phyloP scores from a whole-genome alignment of 92 coral and sea anemone genomes.

The Metridium senile region DNA sequence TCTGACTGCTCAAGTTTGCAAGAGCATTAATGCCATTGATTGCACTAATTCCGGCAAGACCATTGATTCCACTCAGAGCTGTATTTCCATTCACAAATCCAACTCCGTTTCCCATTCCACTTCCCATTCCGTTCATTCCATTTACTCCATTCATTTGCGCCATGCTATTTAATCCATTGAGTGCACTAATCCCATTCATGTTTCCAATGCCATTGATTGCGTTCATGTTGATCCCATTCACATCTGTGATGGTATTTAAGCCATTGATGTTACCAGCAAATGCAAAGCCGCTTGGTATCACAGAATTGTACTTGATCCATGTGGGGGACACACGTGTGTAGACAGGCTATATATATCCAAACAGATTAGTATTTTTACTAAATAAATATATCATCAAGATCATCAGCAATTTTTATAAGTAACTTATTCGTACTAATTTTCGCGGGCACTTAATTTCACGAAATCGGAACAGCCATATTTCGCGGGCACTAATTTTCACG shows the following conservation, averaged over 20 bases:
- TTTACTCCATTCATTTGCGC: conserved; percentile 79
- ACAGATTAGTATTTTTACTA: not conserved
- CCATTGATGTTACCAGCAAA: conserved; percentile 91
- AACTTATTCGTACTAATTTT: too few species aligned
- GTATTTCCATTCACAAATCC: conserved; percentile 84
- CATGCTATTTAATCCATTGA: conserved; percentile 79
- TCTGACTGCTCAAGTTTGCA: conserved; percentile 79
- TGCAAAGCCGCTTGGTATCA: conserved; percentile 88
- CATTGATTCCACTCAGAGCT: conserved; percentile 71
- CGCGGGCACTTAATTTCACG: too few species aligned
- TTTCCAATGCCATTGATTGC: conserved; percentile 81
- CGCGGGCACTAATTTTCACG: too few species aligned
- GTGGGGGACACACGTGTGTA: conserved; percentile 96
- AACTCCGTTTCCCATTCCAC: conserved; percentile 86
- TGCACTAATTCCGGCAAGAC: conserved; percentile 78
- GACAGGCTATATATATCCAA: conserved; percentile 59
- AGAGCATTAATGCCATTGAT: conserved; percentile 78
- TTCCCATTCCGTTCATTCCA: conserved; percentile 85
- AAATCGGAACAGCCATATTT: too few species aligned
- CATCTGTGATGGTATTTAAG: conserved; percentile 78
- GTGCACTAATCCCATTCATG: conserved; percentile 68
- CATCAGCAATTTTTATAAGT: too few species aligned
- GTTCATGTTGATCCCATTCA: conserved; percentile 82
- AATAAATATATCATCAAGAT: not conserved
- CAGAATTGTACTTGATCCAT: conserved; percentile 98